Base-by-base conservation (phyloP, 2,888 invertebrate species). In the Heliconius ethilla region DNA sequence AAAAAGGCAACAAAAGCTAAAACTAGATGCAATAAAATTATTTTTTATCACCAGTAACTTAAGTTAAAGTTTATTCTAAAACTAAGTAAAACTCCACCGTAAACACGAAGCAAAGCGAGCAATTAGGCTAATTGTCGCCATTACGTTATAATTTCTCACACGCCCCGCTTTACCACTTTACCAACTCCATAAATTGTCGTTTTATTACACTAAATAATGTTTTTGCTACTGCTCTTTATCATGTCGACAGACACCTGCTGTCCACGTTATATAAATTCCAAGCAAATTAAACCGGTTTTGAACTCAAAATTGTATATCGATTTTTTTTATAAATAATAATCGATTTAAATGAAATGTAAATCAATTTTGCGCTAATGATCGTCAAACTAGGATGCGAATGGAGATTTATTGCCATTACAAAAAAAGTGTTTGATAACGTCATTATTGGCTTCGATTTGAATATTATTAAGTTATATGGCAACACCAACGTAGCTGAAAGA, bases 51-150 rank as follows among this genome's bases (percentile, higher is more conserved):
- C 40, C 40, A 45, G 25, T 63, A 74, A 75, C 62, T 37, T 76
- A 37, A 72, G 25, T 70, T 62, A 45, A 69, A 75, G 37, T 73
- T 76, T 70, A 73, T 75, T 72, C 62, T 63, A 76, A 74, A 76
- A 75, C 78, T 74, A 77, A 82, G 81, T 78, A 82, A 80, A 76
- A 82, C 83, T 76, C 87, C 83, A 87, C 82, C 72, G 59, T 59
- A 59, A 72, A 37, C 72, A 59, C 40, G 69, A 82, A 79, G 82
- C 83, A 83, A 79, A 83, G 80, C 74, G 77, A 73, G 82, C 85
- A 84, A 85, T 88, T 86, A 84, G 80, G 77, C 82, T 86, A 85
- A 87, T 86, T 83, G 84, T 83, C 77, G 79, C 76, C 79, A 84
- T 86, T 84, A 82, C 82, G 81, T 81, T 83, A 83, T 85, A 83